phyloP scores from a whole-genome alignment of 2,888 invertebrate genomes.

The Sphaeridia pumilis region DNA sequence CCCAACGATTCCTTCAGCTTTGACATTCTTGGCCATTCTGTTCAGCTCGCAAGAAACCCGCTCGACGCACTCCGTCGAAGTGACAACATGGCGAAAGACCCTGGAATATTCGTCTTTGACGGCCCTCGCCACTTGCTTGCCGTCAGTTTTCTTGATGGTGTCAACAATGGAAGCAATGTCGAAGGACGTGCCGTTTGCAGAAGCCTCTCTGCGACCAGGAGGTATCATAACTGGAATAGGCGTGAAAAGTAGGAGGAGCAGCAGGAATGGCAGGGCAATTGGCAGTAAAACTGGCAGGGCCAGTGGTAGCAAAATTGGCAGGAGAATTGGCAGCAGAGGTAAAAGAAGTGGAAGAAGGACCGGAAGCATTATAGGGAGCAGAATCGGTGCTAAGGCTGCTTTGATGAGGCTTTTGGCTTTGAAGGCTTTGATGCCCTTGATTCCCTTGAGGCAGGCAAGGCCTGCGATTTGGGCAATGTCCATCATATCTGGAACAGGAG shows the following conservation, averaged over 20 bases:
- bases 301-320: slow-evolving; percentile 2
- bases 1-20: slow-evolving; percentile 12
- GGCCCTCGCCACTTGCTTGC: slow-evolving; percentile 3
- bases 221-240: slow-evolving; percentile 12
- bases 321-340: not conserved
- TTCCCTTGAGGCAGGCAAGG: slow-evolving; percentile 5
- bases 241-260: slow-evolving; percentile 3
- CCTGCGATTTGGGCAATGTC: too few species aligned
- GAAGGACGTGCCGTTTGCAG: too few species aligned
- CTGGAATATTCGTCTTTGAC: slow-evolving; percentile 5
- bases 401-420: slow-evolving; percentile 1
- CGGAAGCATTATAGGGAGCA: too few species aligned
- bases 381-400: too few species aligned
- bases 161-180: too few species aligned
- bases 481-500: too few species aligned
- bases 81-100: slow-evolving; percentile 1
- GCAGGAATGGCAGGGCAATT: too few species aligned
- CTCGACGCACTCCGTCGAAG: slow-evolving; percentile 14
- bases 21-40: slow-evolving; percentile 11
- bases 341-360: not conserved
- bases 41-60: slow-evolving; percentile 16
- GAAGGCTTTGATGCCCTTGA: slow-evolving; percentile 9
- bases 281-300: slow-evolving; percentile 5
- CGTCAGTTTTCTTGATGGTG: too few species aligned
- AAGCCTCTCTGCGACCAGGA: slow-evolving; percentile 5